phyloP scores from a whole-genome alignment of 1,140 invertebrate species.

The Apis cerana region DNA sequence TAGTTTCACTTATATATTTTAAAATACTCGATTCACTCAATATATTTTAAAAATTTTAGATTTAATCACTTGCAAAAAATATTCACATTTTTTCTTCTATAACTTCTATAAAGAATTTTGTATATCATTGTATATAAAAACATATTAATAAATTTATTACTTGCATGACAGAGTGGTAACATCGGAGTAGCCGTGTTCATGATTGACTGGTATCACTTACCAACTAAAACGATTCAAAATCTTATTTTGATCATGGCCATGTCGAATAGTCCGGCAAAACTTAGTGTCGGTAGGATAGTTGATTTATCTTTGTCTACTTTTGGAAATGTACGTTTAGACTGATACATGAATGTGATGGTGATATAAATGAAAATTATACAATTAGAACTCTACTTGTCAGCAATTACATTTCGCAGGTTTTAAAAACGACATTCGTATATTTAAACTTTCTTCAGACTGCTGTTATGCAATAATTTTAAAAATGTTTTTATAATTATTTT shows the following conservation, averaged over 20 bases:
- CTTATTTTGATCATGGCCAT: constrained; percentile 59
- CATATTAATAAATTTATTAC: not conserved
- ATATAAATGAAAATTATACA: not conserved
- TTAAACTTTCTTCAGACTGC: not conserved
- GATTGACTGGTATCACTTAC: constrained; percentile 65
- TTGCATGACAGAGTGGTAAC: constrained; percentile 46
- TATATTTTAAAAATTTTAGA: too few relatives aligned
- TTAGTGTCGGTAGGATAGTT: constrained; percentile 61
- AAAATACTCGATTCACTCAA: too few relatives aligned
- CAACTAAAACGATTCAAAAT: constrained; percentile 33
- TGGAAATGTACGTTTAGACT: constrained; percentile 41
- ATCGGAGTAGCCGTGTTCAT: constrained; percentile 57
- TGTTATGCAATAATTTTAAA: not conserved
- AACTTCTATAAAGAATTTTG: too few relatives aligned
- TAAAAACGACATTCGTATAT: not conserved
- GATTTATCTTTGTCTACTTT: constrained; percentile 61
- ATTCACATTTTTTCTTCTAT: too few relatives aligned
- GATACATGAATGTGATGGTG: not conserved
- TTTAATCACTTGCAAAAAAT: too few relatives aligned
- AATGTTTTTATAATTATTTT: not conserved
- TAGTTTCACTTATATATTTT: too few relatives aligned
- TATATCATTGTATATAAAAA: not conserved
- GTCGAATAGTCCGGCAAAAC: constrained; percentile 43
- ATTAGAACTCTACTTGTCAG: not conserved
- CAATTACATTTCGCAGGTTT: not conserved